Evolutionary conservation across 2,888 invertebrate genomes (phyloP).

Genomic region (Chromoteleia sp.): DNA sequence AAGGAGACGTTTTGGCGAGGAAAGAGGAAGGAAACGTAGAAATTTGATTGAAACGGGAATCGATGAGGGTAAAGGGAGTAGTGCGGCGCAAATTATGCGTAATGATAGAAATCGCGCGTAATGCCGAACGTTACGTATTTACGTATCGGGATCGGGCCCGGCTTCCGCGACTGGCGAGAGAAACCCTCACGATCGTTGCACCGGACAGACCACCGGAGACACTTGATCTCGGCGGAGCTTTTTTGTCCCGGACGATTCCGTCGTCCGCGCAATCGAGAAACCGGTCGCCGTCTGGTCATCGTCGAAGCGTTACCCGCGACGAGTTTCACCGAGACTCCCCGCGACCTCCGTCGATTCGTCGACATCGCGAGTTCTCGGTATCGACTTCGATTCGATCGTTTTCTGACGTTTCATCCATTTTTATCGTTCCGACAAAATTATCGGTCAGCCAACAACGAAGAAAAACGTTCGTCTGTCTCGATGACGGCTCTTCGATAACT

Average conservation of each 20-base stretch:
- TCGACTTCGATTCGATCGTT: no score
- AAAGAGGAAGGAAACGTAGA: no score
- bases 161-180: constrained; percentile 57
- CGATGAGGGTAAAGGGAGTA: constrained; percentile 11
- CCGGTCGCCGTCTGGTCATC: constrained; percentile 44
- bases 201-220: constrained; percentile 50
- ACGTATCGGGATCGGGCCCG: constrained; percentile 31
- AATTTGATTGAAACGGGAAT: neutral
- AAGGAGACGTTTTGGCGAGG: no score
- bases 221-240: constrained; percentile 56
- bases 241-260: constrained; percentile 56
- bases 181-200: constrained; percentile 62
- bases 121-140: constrained; percentile 11
- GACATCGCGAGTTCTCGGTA: no score
- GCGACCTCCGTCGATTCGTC: no score
- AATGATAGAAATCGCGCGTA: constrained; percentile 47
- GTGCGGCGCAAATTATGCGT: constrained; percentile 29
- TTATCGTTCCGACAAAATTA: no score
- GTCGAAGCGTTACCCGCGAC: constrained; percentile 38
- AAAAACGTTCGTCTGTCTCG: no score
- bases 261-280: constrained; percentile 39
- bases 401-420: no score
- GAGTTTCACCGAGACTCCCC: constrained; percentile 31
- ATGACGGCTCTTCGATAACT: no score
- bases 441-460: no score